Percentiles rank a stretch among this genome's conserved stretches.
Evolutionary conservation across 2,113 vertebrate genomes (phyloP).

Genomic region (Lycocorax pyrrhopterus): DNA sequence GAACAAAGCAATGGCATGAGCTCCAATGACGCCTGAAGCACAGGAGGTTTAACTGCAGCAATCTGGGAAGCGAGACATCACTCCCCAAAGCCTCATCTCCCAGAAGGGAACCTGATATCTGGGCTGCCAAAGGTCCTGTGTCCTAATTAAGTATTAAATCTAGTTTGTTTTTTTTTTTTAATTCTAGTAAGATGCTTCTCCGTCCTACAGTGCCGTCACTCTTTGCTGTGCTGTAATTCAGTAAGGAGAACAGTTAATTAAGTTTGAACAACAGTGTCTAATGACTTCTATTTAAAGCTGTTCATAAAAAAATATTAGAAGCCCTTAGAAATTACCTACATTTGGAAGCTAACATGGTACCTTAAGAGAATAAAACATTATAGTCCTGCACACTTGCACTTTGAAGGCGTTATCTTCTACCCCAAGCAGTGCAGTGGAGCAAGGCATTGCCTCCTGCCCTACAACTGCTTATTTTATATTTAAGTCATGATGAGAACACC

Average conservation of each 20-base stretch:
- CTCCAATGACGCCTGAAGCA: not conserved
- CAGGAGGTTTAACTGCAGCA: not conserved
- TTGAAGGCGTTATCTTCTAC: not conserved
- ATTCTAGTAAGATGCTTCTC: conserved; percentile 18
- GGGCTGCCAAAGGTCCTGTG: conserved; percentile 25
- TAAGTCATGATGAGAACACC: not conserved
- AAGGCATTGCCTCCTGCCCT: not conserved
- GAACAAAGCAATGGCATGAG: not conserved
- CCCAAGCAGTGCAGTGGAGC: not conserved
- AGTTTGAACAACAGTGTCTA: conserved; percentile 57
- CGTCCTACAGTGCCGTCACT: not conserved
- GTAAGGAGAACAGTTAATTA: conserved; percentile 59
- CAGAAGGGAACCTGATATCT: not conserved
- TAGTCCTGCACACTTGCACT: not conserved
- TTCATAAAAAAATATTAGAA: conserved; percentile 35
- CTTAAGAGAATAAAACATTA: not conserved
- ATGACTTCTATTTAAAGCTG: conserved; percentile 61
- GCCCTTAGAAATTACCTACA: not conserved
- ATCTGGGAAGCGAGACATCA: not conserved
- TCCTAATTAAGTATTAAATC: conserved; percentile 50
- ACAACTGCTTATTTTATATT: not conserved
- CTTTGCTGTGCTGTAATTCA: conserved; percentile 44
- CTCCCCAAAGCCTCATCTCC: not conserved
- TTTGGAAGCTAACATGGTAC: not conserved
- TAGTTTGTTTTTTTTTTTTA: not conserved